Evolutionary conservation across 2,888 invertebrate genomes (phyloP), one percentile per base, ranked within the genome.

Genomic region (Chydorus sphaericus): DNA sequence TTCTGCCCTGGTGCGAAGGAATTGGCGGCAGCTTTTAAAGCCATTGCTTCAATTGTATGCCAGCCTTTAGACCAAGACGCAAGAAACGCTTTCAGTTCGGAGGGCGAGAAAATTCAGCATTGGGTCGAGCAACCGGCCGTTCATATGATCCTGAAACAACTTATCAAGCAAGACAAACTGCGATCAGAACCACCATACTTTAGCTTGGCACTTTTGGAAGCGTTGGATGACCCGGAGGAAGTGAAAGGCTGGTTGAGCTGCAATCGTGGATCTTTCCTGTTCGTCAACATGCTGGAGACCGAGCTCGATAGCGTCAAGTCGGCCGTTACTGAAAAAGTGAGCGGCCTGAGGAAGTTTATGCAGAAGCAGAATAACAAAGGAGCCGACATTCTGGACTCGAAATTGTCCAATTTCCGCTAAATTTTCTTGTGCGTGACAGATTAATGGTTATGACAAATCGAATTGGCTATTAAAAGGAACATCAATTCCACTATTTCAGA

Each of bases 191-290:
- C 49, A 57, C 49, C 57, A 51, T 23, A 44, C 59, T 61, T 61
- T 54, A 54, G 57, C 37, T 28, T 26, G 26, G 18, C 51, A 14
- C 18, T 58, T 10, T 51, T 62, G 10, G 14, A 58, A 7, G 58
- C 57, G 16, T 51, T 50, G 10, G 57, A 57, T 2, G 57, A 52
- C 7, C 53, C 55, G 7, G 61, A 57, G 28, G 29, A 52, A 14
- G 30, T 84, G 2, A 67, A 75, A 59, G 65, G 68, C 14, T 87
- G 86, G 86, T 67, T 83, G 54, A 69, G 73, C 48, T 78, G 78
- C 39, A 89, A 89, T 65, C 75, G 88, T 61, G 84, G 82, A 1
- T 86, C 85, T 63, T 89, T 85, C 67, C 72, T 87, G 56, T 68
- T 88, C 8, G 69, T 86, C 20, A 33, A 11, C 10, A 48, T 57